Evolutionary conservation across 2,113 vertebrate genomes (phyloP).

Genomic region (Sinocyclocheilus rhinocerous): DNA sequence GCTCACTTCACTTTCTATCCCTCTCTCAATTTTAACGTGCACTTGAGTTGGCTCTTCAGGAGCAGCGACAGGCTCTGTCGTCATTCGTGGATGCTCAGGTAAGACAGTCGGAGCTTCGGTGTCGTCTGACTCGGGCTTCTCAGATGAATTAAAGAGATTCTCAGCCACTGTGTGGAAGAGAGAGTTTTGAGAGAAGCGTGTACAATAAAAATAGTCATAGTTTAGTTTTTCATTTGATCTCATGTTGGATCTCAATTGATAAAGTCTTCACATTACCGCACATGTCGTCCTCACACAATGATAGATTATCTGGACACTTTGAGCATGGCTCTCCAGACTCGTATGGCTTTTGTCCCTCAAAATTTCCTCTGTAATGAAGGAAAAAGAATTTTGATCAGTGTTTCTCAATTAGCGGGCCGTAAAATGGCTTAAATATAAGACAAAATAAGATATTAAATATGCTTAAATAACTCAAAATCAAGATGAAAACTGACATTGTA

Average conservation of each 20-base stretch:
- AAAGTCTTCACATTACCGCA: conserved; percentile 48
- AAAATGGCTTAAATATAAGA: neutral
- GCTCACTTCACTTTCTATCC: accelerated
- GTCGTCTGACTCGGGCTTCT: neutral
- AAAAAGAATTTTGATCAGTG: neutral
- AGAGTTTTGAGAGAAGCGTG: neutral
- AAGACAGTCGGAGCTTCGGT: neutral
- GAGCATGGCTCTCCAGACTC: conserved; percentile 53
- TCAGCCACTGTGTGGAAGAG: neutral
- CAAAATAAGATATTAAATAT: neutral
- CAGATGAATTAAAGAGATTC: neutral
- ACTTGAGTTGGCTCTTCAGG: neutral
- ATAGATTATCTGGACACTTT: conserved; percentile 38
- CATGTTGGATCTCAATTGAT: too few species aligned
- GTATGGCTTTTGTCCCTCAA: conserved; percentile 34
- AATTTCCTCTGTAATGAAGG: conserved; percentile 55
- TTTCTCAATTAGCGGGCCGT: neutral
- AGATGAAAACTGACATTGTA: too few species aligned
- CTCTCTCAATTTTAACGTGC: neutral
- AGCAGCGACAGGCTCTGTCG: neutral
- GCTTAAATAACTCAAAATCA: neutral
- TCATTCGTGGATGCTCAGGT: neutral
- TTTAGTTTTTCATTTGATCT: neutral
- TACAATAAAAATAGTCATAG: neutral
- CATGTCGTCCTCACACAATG: conserved; percentile 9